phyloP scores from a whole-genome alignment of 2,888 invertebrate species.

The Drosophila maculinotata region DNA sequence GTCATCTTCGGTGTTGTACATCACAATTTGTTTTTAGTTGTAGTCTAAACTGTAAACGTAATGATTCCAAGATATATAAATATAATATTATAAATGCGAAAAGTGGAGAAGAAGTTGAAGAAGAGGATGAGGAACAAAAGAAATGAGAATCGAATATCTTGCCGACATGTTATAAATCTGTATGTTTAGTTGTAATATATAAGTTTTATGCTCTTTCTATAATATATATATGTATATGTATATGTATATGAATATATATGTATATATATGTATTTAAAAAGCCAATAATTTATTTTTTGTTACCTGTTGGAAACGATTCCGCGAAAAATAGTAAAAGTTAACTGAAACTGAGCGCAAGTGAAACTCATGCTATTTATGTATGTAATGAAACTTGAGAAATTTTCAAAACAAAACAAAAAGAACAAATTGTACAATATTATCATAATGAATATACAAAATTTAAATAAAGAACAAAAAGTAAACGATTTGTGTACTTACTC shows the following conservation, averaged over 20 bases:
- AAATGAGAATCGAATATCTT: conserved; percentile 74
- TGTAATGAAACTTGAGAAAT: conserved; percentile 65
- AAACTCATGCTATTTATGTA: conserved; percentile 43
- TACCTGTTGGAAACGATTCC: conserved; percentile 79
- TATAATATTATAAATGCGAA: conserved; percentile 31
- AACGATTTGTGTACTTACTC: conserved; percentile 15
- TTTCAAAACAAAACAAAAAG: conserved; percentile 55
- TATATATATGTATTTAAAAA: conserved; percentile 47
- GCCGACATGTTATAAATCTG: conserved; percentile 78
- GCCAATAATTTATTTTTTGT: conserved; percentile 81
- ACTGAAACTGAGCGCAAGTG: conserved; percentile 57
- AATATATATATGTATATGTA: conserved; percentile 32
- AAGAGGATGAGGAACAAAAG: conserved; percentile 34
- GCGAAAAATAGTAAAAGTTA: conserved; percentile 77
- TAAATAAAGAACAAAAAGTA: conserved; percentile 79
- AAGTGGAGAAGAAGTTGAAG: conserved; percentile 5
- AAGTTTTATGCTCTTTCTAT: conserved; percentile 78
- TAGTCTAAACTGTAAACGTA: conserved; percentile 54
- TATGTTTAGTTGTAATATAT: conserved; percentile 65
- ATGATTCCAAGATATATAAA: conserved; percentile 46
- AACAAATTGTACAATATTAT: conserved; percentile 79
- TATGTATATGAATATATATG: conserved; percentile 37
- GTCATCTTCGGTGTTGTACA: conserved; percentile 72
- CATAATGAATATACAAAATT: conserved; percentile 79
- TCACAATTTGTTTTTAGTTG: conserved; percentile 77